phyloP scores from a whole-genome alignment of 2,888 invertebrate species.

The Thymelicus acteon region DNA sequence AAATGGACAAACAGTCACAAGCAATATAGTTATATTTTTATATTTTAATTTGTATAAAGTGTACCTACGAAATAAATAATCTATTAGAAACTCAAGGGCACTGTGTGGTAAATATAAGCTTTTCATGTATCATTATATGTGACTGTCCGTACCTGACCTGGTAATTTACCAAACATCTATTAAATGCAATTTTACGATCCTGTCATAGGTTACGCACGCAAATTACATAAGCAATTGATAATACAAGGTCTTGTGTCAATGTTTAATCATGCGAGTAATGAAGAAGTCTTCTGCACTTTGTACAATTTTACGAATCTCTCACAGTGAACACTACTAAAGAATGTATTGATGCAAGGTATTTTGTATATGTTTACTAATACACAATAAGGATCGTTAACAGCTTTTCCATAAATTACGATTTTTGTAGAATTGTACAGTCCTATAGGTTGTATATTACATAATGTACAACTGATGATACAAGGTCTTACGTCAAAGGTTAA shows the following conservation, averaged over 20 bases:
- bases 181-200: slow-evolving; percentile 32
- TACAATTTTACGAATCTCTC: neutral
- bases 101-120: slow-evolving; percentile 12
- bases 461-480: neutral
- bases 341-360: too few species aligned
- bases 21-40: too few species aligned
- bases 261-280: slow-evolving; percentile 1
- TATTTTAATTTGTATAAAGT: too few species aligned
- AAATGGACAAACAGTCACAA: too few species aligned
- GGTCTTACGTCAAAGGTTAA: neutral
- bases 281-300: neutral
- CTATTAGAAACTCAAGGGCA: slow-evolving; percentile 10
- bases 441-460: neutral
- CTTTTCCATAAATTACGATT: too few species aligned
- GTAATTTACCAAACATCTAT: slow-evolving; percentile 24
- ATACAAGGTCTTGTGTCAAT: slow-evolving; percentile 18
- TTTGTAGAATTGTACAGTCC: too few species aligned
- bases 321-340: neutral
- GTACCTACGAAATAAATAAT: neutral
- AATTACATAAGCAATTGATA: slow-evolving; percentile 16
- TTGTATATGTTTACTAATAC: too few species aligned
- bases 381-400: too few species aligned
- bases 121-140: slow-evolving; percentile 4
- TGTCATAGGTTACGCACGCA: slow-evolving; percentile 24
- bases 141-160: slow-evolving; percentile 21